Evolutionary conservation across 2,888 invertebrate species (phyloP).

Genomic region (Ernsta delagoae): DNA sequence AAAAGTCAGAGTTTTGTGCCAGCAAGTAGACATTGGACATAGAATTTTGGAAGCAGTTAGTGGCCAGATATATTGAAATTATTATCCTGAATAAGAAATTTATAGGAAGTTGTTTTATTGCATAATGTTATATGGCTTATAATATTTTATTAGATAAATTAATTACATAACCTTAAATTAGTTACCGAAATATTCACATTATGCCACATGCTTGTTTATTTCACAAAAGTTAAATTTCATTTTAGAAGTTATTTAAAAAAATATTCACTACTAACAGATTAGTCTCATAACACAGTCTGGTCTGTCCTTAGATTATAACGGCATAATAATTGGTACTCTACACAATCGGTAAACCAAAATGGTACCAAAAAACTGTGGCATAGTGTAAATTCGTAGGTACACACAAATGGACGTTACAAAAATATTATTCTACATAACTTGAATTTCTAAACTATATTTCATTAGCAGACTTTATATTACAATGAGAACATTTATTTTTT

Average conservation of each 20-base stretch:
- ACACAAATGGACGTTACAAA: conserved; percentile 35
- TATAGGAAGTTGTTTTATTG: background rate
- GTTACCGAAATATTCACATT: conserved; percentile 15
- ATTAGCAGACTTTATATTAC: conserved; percentile 30
- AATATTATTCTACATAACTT: conserved; percentile 37
- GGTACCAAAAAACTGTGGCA: conserved; percentile 20
- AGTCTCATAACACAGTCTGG: background rate
- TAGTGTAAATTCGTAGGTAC: conserved; percentile 19
- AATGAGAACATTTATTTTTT: conserved; percentile 25
- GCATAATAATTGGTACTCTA: background rate
- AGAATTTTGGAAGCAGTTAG: background rate
- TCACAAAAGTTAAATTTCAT: background rate
- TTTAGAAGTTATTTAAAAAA: background rate
- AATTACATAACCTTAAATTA: background rate
- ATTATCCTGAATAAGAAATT: background rate
- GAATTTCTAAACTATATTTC: conserved; percentile 26
- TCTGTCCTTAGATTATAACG: background rate
- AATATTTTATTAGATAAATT: conserved; percentile 1
- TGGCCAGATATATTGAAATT: background rate
- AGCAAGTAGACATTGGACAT: background rate
- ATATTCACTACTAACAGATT: background rate
- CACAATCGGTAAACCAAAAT: background rate
- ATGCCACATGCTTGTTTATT: conserved; percentile 24
- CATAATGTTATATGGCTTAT: conserved; percentile 3
- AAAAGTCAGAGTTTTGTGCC: conserved; percentile 11